Evolutionary conservation across 2,888 invertebrate species (phyloP), one percentile per base, ranked within the genome.

Genomic region (Operophtera brumata): DNA sequence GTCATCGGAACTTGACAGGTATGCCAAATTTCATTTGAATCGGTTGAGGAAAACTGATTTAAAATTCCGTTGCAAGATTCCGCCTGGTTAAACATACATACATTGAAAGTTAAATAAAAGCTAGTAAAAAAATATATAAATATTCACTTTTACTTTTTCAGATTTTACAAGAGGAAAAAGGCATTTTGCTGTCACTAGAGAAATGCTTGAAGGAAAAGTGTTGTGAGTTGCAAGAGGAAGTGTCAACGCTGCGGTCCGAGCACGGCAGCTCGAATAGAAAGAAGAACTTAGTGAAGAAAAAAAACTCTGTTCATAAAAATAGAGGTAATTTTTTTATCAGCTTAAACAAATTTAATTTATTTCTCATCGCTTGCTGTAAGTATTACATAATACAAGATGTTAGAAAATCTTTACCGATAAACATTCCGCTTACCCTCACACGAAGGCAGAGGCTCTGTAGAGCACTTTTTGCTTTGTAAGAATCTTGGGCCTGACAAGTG

Each of bases 161-260:
- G 93, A 94, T 94, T 67, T 84, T 95, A 54, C 94, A 94, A 84
- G 95, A 95, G 81, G 95, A 95, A 75, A 95, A 95, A 75, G 92
- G 94, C 0, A 93, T 94, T 46, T 84, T 95, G 39, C 86, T 94
- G 28, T 94, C 94, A 0, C 85, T 95, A 77, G 95, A 95, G 69
- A 93, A 94, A 65, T 93, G 94, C 53, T 82, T 95, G 32, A 94
- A 95, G 69, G 94, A 94, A 63, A 92, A 94, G 64, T 95, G 95
- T 71, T 94, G 93, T 48, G 94, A 95, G 69, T 82, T 95, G 4
- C 94, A 95, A 80, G 92, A 93, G 37, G 94, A 95, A 81, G 93
- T 95, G 1, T 89, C 91, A 5, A 92, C 93, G 0, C 75, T 93
- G 10, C 86, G 92, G 61, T 92, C 92, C 0, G 91, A 91, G 62